Evolutionary conservation across 2,113 vertebrate genomes (phyloP).

Genomic region (Pandion haliaetus): DNA sequence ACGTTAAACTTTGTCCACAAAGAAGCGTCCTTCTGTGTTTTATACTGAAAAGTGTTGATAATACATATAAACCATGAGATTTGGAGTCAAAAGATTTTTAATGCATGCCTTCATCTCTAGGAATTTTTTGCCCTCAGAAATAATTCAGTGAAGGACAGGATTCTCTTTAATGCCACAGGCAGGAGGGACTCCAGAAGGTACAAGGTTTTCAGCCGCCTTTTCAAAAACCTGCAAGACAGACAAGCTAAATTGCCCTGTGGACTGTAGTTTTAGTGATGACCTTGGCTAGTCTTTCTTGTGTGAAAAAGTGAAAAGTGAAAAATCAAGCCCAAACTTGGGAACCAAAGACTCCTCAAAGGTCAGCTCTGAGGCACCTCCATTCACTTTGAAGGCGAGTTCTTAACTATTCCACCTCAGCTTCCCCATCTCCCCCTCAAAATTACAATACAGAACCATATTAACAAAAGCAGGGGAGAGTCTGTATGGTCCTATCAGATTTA

Average conservation of each 20-base stretch:
- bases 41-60: not conserved
- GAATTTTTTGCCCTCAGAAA: not conserved
- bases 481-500: not conserved
- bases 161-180: not conserved
- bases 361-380: not conserved
- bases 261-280: not conserved
- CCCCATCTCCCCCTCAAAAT: not conserved
- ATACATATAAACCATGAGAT: not conserved
- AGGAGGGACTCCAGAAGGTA: not conserved
- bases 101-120: not conserved
- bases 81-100: not conserved
- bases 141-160: not conserved
- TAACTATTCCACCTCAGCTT: not conserved
- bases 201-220: not conserved
- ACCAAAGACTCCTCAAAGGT: not conserved
- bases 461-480: not conserved
- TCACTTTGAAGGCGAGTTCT: not conserved
- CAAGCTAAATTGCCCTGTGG: not conserved
- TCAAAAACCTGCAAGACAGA: not conserved
- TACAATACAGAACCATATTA: not conserved
- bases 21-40: not conserved
- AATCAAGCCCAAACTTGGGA: not conserved
- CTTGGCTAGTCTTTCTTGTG: not conserved
- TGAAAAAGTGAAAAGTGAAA: conserved; percentile 13
- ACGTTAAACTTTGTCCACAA: not conserved